Evolutionary conservation across 2,797 vertebrate genomes (phyloP), one percentile per base, ranked within the genome.

Genomic region (Propithecus perrieri): DNA sequence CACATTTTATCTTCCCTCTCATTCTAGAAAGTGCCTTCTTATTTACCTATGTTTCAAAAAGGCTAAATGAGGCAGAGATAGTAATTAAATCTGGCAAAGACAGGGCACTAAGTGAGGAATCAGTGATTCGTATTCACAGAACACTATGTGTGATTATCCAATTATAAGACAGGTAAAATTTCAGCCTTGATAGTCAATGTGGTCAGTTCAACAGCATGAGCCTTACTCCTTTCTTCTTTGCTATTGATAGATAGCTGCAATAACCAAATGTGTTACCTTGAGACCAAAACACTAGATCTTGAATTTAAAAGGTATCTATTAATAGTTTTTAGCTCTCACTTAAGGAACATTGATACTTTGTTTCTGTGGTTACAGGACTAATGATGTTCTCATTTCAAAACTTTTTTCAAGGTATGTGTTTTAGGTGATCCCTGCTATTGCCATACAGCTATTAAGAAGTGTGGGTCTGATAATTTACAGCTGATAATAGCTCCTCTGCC

Each of bases 31-130:
- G 43, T 53, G 33, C 22, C 15, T 43, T 76, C 5, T 13, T 85
- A 88, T 74, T 93, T 88, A 55, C 55, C 86, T 81, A 50, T 15
- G 26, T 67, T 90, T 65, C 28, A 76, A 0, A 48, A 55, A 57
- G 33, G 71, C 74, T 76, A 75, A 85, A 28, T 86, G 18, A 71
- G 74, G 41, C 33, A 89, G 48, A 89, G 38, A 75, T 28, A 38
- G 74, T 48, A 50, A 91, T 30, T 59, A 88, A 91, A 61, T 65
- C 71, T 94, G 71, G 74, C 65, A 87, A 94, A 95, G 75, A 48
- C 11, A 86, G 1, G 50, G 28, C 30, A 84, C 30, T 76, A 69
- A 72, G 17, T 30, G 43, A 30, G 43, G 53, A 87, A 43, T 0
- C 30, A 57, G 28, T 57, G 69, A 63, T 79, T 63, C 53, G 63